A percentile compares a stretch with the other conserved stretches of the same genome.
Evolutionary conservation across 2,797 vertebrate genomes (phyloP).

Genomic region (Meriones psammophilus): DNA sequence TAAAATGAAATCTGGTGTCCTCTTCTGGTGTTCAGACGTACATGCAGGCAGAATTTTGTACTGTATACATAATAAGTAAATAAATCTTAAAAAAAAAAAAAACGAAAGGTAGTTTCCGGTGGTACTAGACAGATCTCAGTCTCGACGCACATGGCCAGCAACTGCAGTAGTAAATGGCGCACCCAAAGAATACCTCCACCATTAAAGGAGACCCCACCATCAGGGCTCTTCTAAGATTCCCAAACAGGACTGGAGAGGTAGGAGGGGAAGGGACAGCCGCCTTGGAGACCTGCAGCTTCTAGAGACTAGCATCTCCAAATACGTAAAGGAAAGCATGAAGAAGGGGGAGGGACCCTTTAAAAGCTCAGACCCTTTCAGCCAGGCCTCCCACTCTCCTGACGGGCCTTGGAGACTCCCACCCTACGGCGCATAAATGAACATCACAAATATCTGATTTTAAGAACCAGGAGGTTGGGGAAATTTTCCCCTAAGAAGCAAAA

Average conservation of each 20-base stretch:
- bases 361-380: not conserved
- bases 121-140: not conserved
- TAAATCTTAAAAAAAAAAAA: no score
- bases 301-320: rapidly evolving
- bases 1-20: no score
- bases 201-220: rapidly evolving
- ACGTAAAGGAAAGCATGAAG: not conserved
- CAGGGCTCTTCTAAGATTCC: not conserved
- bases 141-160: not conserved
- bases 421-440: not conserved
- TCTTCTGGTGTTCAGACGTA: no score
- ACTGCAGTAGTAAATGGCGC: rapidly evolving
- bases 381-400: not conserved
- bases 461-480: not conserved
- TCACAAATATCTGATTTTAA: no score
- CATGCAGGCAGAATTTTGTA: no score
- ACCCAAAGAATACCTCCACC: not conserved
- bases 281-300: not conserved
- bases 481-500: not conserved
- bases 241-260: not conserved
- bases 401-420: not conserved
- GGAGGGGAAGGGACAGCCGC: not conserved
- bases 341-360: not conserved
- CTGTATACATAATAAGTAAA: no score
- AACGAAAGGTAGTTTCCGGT: not conserved